Evolutionary conservation across 2,888 invertebrate species (phyloP).

Genomic region (Tetragonisca angustula): DNA sequence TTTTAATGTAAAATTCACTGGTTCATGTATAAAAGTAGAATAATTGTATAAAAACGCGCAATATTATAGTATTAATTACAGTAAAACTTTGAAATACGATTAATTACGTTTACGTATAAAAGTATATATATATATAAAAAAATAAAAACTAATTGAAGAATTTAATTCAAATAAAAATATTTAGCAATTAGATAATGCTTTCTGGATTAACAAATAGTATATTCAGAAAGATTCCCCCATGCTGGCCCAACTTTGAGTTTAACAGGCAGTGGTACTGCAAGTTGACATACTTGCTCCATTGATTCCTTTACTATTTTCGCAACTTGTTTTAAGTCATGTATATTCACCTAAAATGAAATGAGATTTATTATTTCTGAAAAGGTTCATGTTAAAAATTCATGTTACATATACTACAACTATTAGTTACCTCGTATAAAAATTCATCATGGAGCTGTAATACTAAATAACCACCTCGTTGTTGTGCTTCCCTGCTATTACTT

Average conservation of each 20-base stretch:
- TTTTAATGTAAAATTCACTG: neutral
- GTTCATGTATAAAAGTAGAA: too few species aligned
- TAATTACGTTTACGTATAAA: conserved; percentile 10
- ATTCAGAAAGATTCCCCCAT: conserved; percentile 89
- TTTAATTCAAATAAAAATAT: neutral
- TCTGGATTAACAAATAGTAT: conserved; percentile 55
- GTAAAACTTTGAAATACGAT: conserved; percentile 40
- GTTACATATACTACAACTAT: neutral
- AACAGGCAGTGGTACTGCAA: conserved; percentile 94
- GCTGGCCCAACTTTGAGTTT: conserved; percentile 92
- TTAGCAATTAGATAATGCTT: neutral
- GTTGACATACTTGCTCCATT: conserved; percentile 91
- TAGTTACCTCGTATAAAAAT: conserved; percentile 92
- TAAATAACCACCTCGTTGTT: conserved; percentile 86
- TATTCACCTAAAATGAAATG: conserved; percentile 85
- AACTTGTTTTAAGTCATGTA: conserved; percentile 86
- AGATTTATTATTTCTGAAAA: neutral
- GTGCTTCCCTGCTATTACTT: conserved; percentile 68
- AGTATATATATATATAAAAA: conserved; percentile 17
- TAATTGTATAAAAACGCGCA: conserved; percentile 17
- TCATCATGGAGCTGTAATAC: conserved; percentile 98
- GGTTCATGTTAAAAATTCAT: neutral
- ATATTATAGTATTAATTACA: conserved; percentile 27
- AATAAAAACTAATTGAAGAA: neutral
- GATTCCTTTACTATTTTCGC: conserved; percentile 88